Conservation (phyloP, 1,140 invertebrate genomes). For the Lepidurus arcticus region DNA sequence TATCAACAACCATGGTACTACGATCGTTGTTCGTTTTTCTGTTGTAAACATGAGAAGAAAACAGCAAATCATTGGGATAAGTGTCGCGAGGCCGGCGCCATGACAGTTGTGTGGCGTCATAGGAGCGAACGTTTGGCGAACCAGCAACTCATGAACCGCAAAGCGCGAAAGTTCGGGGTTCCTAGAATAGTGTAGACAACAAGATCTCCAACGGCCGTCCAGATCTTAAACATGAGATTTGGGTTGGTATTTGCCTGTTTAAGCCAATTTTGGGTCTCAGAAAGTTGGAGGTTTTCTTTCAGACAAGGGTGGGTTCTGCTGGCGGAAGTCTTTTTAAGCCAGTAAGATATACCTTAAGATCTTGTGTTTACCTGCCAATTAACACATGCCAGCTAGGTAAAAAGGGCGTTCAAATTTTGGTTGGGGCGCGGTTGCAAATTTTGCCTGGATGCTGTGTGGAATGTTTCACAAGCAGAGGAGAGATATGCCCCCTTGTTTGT, state of each 20-base stretch:
- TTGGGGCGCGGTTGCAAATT: neutral
- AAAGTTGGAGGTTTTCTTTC: too few species aligned
- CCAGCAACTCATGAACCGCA: neutral
- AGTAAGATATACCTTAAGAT: neutral
- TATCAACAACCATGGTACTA: too few species aligned
- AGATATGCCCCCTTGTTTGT: neutral
- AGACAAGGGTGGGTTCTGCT: neutral
- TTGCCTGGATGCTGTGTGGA: neutral
- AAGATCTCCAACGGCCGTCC: neutral
- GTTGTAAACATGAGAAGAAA: too few species aligned
- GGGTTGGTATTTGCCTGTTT: neutral
- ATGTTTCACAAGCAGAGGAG: neutral
- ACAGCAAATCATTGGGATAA: too few species aligned
- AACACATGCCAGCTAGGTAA: neutral
- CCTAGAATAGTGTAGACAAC: neutral
- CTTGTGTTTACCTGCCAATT: slow-evolving; percentile 8
- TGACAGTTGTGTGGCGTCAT: too few species aligned
- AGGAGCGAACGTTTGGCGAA: neutral
- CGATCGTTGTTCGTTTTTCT: too few species aligned
- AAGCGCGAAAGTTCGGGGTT: neutral
- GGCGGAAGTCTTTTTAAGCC: neutral
- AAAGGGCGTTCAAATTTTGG: slow-evolving; percentile 6
- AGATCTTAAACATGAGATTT: slow-evolving; percentile 7
- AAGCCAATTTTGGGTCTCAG: too few species aligned
- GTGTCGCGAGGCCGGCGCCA: too few species aligned